Evolutionary conservation across 1,140 invertebrate genomes (phyloP).

Genomic region (Camponotus floridanus): DNA sequence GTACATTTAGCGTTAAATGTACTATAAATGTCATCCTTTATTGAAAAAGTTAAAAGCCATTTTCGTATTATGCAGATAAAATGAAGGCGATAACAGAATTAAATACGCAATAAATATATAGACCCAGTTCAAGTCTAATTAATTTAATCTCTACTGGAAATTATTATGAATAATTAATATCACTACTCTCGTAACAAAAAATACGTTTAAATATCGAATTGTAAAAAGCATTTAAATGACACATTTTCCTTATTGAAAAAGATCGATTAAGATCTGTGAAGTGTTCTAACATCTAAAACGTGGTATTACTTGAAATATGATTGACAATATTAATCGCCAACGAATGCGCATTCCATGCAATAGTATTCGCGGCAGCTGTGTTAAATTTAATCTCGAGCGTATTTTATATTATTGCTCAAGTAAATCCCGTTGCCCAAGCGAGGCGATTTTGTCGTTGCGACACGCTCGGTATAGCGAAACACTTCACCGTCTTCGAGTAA

Average conservation of each 20-base stretch:
- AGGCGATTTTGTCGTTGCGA: slow-evolving; percentile 63
- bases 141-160: neutral
- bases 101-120: neutral
- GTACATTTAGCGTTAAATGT: neutral
- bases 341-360: neutral
- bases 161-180: neutral
- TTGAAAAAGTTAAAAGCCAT: neutral
- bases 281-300: neutral
- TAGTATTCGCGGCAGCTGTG: neutral
- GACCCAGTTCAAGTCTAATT: neutral
- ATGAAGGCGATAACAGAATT: neutral
- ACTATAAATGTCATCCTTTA: neutral
- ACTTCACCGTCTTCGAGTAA: slow-evolving; percentile 46
- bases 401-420: slow-evolving; percentile 57
- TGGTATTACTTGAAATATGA: neutral
- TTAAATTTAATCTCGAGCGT: slow-evolving; percentile 33
- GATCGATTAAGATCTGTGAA: neutral
- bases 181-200: neutral
- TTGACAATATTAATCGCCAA: neutral
- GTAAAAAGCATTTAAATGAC: neutral
- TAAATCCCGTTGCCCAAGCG: slow-evolving; percentile 64
- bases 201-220: neutral
- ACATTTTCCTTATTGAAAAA: neutral
- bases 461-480: slow-evolving; percentile 65
- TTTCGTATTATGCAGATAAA: slow-evolving; percentile 26